phyloP scores from a whole-genome alignment of 1,140 invertebrate species.

The Pollicipes pollicipes region DNA sequence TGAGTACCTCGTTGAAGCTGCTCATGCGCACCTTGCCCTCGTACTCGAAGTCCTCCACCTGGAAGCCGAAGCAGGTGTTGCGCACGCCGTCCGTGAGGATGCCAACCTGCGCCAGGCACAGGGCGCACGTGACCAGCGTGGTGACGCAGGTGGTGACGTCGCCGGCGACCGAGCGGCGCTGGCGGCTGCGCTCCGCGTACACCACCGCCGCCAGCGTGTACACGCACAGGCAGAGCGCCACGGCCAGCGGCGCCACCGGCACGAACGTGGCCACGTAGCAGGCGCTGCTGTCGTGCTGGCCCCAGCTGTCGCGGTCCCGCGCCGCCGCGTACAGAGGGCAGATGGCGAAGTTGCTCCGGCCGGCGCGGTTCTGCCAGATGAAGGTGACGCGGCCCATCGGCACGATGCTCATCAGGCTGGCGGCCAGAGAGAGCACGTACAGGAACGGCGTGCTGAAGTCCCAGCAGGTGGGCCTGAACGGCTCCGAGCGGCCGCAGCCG shows the following conservation, averaged over 20 bases:
- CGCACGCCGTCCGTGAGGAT: not conserved
- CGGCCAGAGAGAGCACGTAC: not conserved
- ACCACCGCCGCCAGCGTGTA: not conserved
- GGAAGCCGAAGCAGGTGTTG: not conserved
- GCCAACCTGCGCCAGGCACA: not conserved
- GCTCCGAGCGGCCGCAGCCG: not conserved
- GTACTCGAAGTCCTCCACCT: not conserved
- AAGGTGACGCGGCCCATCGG: not conserved
- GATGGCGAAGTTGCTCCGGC: not conserved
- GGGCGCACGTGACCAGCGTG: not conserved
- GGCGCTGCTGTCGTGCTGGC: not conserved
- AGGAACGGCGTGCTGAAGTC: not conserved
- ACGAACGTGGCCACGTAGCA: not conserved
- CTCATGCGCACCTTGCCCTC: not conserved
- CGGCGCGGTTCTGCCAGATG: not conserved
- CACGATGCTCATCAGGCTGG: not conserved
- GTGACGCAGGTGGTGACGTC: not conserved
- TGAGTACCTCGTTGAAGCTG: not conserved
- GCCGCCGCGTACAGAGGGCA: not conserved
- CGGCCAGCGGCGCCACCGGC: not conserved
- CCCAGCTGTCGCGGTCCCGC: not conserved
- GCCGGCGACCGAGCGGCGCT: not conserved
- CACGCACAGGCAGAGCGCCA: not conserved
- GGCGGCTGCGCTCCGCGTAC: not conserved
- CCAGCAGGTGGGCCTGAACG: not conserved